These are phyloP conservation scores for Leistus spinibarbis DNA, from an alignment of 2,888 invertebrate species.

Conservation along the genomic window DNA sequence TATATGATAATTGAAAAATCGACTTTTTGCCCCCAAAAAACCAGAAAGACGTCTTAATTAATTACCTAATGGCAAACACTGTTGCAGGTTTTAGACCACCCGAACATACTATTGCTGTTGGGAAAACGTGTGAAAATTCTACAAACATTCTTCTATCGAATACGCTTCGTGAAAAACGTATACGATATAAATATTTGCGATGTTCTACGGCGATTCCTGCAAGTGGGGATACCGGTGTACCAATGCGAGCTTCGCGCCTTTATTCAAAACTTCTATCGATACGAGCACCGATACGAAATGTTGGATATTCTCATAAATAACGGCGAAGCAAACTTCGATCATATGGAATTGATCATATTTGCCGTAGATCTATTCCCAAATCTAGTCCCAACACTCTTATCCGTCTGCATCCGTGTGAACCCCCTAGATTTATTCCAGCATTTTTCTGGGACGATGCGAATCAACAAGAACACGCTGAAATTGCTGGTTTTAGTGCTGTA, in stretches of 20 bases:
- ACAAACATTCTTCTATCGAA: slow-evolving; percentile 21
- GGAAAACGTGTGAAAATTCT: slow-evolving; percentile 10
- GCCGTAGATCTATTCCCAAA: slow-evolving; percentile 20
- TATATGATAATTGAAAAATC: too few species aligned
- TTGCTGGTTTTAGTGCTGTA: slow-evolving; percentile 14
- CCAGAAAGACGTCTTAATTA: too few species aligned
- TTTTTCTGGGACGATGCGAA: slow-evolving; percentile 17
- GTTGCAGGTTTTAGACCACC: slow-evolving; percentile 24
- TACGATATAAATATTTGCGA: slow-evolving; percentile 14
- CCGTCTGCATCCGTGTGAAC: slow-evolving; percentile 10
- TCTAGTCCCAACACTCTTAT: slow-evolving; percentile 11
- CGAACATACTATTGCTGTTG: slow-evolving; percentile 4
- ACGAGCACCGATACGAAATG: slow-evolving; percentile 14
- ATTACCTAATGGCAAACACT: too few species aligned
- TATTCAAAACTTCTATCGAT: slow-evolving; percentile 26
- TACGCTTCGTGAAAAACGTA: slow-evolving; percentile 20
- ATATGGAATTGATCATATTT: slow-evolving; percentile 13
- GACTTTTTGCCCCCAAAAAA: too few species aligned
- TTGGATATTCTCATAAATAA: slow-evolving; percentile 10
- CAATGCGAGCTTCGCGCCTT: slow-evolving; percentile 19
- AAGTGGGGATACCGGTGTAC: slow-evolving; percentile 12
- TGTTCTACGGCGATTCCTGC: slow-evolving; percentile 8
- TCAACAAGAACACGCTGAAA: slow-evolving; percentile 22
- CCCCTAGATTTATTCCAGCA: slow-evolving; percentile 10
- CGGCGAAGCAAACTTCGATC: slow-evolving; percentile 11